phyloP scores from a whole-genome alignment of 2,888 invertebrate genomes.

The Adelognathus sp. region DNA sequence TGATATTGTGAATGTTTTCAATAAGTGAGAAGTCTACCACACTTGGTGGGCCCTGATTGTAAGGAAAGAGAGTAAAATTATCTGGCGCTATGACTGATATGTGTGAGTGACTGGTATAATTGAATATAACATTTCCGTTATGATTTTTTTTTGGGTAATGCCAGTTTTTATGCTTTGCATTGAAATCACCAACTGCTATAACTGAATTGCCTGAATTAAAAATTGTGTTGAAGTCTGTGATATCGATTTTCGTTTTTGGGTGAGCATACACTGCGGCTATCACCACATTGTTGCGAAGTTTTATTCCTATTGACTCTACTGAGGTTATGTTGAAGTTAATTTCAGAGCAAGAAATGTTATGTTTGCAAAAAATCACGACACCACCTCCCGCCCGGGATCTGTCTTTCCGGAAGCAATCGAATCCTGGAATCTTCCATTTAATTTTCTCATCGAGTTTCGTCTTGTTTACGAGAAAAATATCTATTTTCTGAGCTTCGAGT shows the following conservation, averaged over 20 bases:
- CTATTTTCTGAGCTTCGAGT: neutral
- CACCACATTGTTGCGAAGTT: neutral
- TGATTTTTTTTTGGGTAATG: neutral
- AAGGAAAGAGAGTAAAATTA: neutral
- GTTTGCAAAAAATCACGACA: slow-evolving; percentile 6
- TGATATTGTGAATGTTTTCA: neutral
- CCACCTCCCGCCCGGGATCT: neutral
- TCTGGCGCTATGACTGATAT: neutral
- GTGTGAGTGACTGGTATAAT: neutral
- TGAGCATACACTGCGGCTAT: neutral
- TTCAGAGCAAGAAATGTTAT: neutral
- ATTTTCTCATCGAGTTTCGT: neutral
- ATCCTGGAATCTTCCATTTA: slow-evolving; percentile 8
- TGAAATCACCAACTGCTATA: neutral
- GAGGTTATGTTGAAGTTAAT: neutral
- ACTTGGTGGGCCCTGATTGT: slow-evolving; percentile 5
- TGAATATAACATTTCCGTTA: slow-evolving; percentile 3
- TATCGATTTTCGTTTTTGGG: slow-evolving; percentile 51
- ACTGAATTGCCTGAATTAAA: neutral
- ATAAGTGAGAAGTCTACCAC: slow-evolving; percentile 3
- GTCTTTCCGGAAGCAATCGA: slow-evolving; percentile 15
- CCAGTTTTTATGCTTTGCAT: slow-evolving; percentile 15
- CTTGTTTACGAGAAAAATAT: slow-evolving; percentile 20
- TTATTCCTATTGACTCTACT: neutral
- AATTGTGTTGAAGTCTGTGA: neutral